Evolutionary conservation across 2,113 vertebrate genomes (phyloP), one percentile per base, ranked within the genome.

Genomic region (Atractosteus spatula): DNA sequence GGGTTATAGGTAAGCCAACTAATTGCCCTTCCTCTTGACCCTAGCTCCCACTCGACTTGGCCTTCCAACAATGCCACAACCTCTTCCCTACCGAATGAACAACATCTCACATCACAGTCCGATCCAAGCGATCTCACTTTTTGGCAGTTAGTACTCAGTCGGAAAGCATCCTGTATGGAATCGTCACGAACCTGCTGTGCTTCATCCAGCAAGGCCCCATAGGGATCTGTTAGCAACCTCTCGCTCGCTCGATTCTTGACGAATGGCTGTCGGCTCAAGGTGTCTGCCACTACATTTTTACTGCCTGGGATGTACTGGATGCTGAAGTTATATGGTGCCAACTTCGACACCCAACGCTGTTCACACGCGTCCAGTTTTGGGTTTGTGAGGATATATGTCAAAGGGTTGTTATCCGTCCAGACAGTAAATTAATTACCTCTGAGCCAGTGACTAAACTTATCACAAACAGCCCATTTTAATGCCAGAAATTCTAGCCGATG

Each of bases 381-480:
- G 5, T 51, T 51, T 10, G 2, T 51, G 5, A 51, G 47, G 2
- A 51, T 51, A 10, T 51, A 51, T 5, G 47, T 51, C 10, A 51
- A 51, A 5, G 47, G 47, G 1, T 51, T 51, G 47, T 51, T 51
- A 10, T 51, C 4, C 41, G 47, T n/a, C 47, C n/a, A 29, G 16
- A 54, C 45, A 29, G 14, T 3, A 5, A 10, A 11, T 55, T 14
- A 16, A 16, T 76, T 55, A 0, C 74, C 65, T 8, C 68, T 76
- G 3, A 71, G 42, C 65, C 69, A 76, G 16, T 76, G 64, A 43
- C 69, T 76, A 16, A 68, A 76, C 10, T 76, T 76, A 16, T 76
- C 70, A 56, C 70, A 76, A 10, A 74, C 45, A 0, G 70, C 41
- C 75, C 75, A 72, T 43, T 76, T 76, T 3, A 72, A 13, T 2